Conservation (phyloP, 2,797 vertebrate genomes). For the Furcifer pardalis region DNA sequence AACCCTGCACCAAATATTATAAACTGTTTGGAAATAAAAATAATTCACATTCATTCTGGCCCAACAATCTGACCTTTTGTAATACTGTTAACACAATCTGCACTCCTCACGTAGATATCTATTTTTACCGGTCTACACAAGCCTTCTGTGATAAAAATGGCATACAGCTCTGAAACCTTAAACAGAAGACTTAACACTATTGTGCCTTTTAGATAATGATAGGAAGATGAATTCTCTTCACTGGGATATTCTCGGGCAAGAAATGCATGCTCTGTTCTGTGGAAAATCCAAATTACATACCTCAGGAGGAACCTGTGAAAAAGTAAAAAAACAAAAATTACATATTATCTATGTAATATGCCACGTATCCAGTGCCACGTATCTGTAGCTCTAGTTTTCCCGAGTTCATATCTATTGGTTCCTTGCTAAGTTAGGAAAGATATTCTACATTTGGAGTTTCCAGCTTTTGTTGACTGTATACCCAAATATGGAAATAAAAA, state of each 20-base stretch:
- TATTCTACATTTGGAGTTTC: not conserved
- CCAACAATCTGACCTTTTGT: not conserved
- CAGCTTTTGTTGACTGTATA: not conserved
- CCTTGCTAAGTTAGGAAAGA: not conserved
- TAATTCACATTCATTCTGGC: not conserved
- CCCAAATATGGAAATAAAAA: not conserved
- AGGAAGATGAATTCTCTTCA: not conserved
- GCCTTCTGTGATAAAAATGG: not conserved
- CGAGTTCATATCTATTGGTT: not conserved
- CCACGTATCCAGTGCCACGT: not conserved
- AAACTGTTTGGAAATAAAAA: too few species aligned
- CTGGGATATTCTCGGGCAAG: not conserved
- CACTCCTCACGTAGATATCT: not conserved
- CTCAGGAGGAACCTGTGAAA: conserved; percentile 70
- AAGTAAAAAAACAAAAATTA: conserved; percentile 29
- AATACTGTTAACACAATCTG: not conserved
- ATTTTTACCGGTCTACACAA: not conserved
- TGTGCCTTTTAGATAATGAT: not conserved
- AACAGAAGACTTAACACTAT: not conserved
- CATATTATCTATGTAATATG: too few species aligned
- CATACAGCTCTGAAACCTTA: not conserved
- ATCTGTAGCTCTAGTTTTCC: not conserved
- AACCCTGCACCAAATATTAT: too few species aligned
- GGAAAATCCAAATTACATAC: conserved; percentile 53
- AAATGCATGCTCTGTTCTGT: not conserved